A percentile compares a stretch with the other conserved stretches of the same genome.
These are phyloP conservation scores for Globia sparganii DNA, from an alignment of 2,888 invertebrate species.

Conservation along the genomic window DNA sequence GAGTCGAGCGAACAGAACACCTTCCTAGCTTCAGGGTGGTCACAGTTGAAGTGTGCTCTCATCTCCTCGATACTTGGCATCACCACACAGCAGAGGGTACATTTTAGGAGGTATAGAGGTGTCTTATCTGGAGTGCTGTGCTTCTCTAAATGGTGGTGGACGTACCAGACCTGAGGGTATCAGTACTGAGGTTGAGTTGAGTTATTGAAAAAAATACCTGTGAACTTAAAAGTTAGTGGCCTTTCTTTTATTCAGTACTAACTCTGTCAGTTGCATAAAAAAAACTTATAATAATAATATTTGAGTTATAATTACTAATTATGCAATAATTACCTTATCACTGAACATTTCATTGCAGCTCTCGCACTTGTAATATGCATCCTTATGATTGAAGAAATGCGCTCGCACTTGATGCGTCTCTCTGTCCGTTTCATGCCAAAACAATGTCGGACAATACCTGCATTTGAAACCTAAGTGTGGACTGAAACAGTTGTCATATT, in stretches of 20 bases:
- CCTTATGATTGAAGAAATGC: constrained; percentile 79
- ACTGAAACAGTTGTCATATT: constrained; percentile 86
- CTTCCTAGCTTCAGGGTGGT: constrained; percentile 83
- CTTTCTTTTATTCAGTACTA: background rate
- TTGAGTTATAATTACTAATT: background rate
- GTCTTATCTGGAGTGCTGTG: constrained; percentile 71
- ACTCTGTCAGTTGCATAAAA: background rate
- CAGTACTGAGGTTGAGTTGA: background rate
- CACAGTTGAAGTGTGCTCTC: constrained; percentile 80
- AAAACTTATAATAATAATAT: background rate
- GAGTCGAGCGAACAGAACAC: constrained; percentile 83
- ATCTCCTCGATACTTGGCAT: constrained; percentile 78
- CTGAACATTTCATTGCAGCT: constrained; percentile 82
- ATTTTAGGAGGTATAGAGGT: constrained; percentile 80
- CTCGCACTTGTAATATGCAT: constrained; percentile 84
- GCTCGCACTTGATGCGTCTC: constrained; percentile 84
- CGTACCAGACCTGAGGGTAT: constrained; percentile 82
- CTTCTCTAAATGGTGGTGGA: constrained; percentile 81
- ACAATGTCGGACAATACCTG: constrained; percentile 85
- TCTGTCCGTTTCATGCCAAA: constrained; percentile 88
- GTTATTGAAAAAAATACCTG: background rate
- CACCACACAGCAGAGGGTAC: constrained; percentile 82
- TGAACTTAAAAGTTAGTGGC: background rate
- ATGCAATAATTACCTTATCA: constrained; percentile 82
- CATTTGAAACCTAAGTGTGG: constrained; percentile 89